These are phyloP conservation scores for Porites lobata DNA, from an alignment of 92 coral and sea anemone species.

Conservation along the genomic window DNA sequence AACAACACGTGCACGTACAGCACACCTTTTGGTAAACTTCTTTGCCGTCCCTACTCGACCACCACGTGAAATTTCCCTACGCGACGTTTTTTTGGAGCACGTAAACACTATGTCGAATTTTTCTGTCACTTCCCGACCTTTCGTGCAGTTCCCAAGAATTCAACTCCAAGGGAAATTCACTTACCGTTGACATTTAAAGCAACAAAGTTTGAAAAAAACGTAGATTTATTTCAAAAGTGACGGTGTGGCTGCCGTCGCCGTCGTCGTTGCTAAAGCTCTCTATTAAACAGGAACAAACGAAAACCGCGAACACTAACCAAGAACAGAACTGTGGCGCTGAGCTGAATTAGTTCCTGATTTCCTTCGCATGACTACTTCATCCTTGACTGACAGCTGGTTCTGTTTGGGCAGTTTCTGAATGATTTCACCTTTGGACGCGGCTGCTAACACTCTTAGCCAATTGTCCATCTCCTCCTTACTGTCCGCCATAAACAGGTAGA, in stretches of 20 bases:
- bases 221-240: not conserved
- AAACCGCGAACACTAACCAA: constrained; percentile 16
- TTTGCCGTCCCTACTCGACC: too few species aligned
- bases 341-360: constrained; percentile 56
- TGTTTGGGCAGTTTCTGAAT: constrained; percentile 49
- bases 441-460: constrained; percentile 78
- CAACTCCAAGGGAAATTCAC: too few species aligned
- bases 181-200: not conserved
- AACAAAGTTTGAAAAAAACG: not conserved
- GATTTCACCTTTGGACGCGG: constrained; percentile 82
- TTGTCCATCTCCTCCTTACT: constrained; percentile 81
- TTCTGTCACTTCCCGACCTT: too few species aligned
- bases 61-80: too few species aligned
- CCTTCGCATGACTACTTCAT: constrained; percentile 52
- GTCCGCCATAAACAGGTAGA: constrained; percentile 78
- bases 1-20: too few species aligned
- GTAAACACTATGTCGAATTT: too few species aligned
- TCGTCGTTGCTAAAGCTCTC: too few species aligned
- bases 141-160: too few species aligned
- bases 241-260: not conserved
- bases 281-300: too few species aligned
- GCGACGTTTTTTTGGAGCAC: too few species aligned
- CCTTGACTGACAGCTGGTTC: constrained; percentile 27
- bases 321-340: constrained; percentile 56
- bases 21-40: too few species aligned